A percentile compares a stretch with the other conserved stretches of the same genome.
Evolutionary conservation across 2,797 vertebrate species (phyloP).

Genomic region (Hypotaenidia okinawae): DNA sequence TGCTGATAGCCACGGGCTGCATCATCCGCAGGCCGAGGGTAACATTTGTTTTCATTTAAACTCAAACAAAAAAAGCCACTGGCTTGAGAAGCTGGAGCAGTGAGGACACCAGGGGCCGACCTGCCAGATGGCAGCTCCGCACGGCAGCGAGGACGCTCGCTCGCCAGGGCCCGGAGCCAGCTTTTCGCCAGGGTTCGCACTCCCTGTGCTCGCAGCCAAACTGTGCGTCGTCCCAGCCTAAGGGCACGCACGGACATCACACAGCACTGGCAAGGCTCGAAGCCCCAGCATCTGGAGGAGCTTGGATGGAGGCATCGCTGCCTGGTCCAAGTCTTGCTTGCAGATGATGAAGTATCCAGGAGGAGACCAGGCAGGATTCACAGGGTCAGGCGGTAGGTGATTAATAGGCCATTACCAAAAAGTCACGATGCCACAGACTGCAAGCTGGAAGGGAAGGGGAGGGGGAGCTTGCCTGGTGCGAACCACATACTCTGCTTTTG

Average conservation of each 20-base stretch:
- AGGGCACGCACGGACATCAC: not conserved
- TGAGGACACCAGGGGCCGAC: not conserved
- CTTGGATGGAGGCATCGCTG: not conserved
- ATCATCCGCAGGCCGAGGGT: fast-evolving
- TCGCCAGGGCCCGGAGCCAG: fast-evolving
- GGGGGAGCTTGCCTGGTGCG: not conserved
- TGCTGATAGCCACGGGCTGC: not conserved
- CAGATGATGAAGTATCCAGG: not conserved
- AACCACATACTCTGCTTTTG: not conserved
- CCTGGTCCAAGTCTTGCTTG: not conserved
- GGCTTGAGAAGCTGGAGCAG: not conserved
- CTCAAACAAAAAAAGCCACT: not conserved
- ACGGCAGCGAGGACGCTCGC: fast-evolving
- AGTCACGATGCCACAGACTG: not conserved
- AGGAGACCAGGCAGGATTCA: not conserved
- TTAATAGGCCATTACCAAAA: conserved; percentile 40
- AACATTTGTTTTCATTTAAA: not conserved
- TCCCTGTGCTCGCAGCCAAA: not conserved
- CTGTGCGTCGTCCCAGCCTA: not conserved
- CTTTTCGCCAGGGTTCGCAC: not conserved
- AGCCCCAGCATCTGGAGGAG: not conserved
- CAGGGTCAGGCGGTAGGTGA: not conserved
- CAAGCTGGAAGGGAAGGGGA: not conserved
- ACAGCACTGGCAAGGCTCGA: not conserved
- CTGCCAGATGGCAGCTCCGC: conserved; percentile 8